Evolutionary conservation across 2,113 vertebrate genomes (phyloP), one percentile per base, ranked within the genome.

Genomic region (Aptenodytes forsteri): DNA sequence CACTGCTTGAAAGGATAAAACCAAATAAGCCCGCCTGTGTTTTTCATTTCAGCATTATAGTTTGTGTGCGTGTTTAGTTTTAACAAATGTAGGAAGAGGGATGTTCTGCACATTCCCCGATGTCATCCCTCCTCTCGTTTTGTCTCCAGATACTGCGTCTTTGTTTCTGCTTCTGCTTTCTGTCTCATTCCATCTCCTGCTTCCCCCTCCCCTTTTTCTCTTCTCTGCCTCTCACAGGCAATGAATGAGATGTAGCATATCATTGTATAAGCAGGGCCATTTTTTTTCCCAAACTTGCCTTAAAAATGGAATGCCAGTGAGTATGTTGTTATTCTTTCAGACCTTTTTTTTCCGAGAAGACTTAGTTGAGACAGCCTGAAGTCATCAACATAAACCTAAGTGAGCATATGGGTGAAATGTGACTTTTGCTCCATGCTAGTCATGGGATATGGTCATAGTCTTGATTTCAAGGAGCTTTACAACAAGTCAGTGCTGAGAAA

Each of bases 81-180:
- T 61, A 84, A 87, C 66, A 91, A 93, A 81, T 27, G 58, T 84
- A 82, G 55, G 82, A 87, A 87, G 91, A 90, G 25, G 82, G 46
- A 86, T 87, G 23, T 83, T 93, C 55, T 93, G 44, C 40, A 44
- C 44, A 46, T 90, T 90, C 36, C 54, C 49, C 16, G 3, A 25
- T 92, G 72, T 79, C 92, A 77, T 83, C 50, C 55, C 67, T 93
- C 71, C 50, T 70, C 91, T 97, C 64, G 8, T 95, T 96, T 94
- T 91, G 84, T 90, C 73, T 94, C 88, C 79, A 72, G 67, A 44
- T 88, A 64, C 90, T 38, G 67, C 86, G 81, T 90, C 95, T 96
- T 96, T 96, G 95, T 97, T 96, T 93, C 92, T 93, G 90, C 83
- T 93, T 79, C 86, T 89, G 84, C 86, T 91, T 91, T 93, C 90